Percentiles rank a stretch among this genome's conserved stretches.
Conservation (phyloP, 2,113 vertebrate species). For the Apteryx owenii region DNA sequence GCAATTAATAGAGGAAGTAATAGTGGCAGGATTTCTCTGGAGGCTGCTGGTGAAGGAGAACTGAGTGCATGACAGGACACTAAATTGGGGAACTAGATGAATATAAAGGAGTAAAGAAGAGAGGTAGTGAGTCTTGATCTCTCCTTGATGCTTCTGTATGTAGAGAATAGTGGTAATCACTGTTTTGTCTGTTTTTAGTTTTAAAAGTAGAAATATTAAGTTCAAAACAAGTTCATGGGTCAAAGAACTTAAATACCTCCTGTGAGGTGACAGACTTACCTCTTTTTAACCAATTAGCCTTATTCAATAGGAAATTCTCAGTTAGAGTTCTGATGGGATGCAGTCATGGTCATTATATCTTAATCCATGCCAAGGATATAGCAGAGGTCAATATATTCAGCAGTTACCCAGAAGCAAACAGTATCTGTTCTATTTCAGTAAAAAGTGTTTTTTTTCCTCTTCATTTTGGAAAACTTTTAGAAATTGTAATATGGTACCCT, state of each 20-base stretch:
- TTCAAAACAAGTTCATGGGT: constrained; percentile 34
- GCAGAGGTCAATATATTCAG: constrained; percentile 35
- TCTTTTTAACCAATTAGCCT: constrained; percentile 20
- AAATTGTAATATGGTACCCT: constrained; percentile 53
- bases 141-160: not conserved
- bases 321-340: not conserved
- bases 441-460: not conserved
- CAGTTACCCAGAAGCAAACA: constrained; percentile 5
- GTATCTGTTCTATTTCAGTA: not conserved
- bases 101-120: constrained; percentile 5
- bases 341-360: not conserved
- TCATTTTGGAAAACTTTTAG: not conserved
- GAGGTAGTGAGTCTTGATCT: not conserved
- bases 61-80: not conserved
- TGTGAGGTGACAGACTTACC: constrained; percentile 1
- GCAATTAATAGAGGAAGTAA: constrained; percentile 5
- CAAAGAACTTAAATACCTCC: constrained; percentile 25
- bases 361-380: constrained; percentile 14
- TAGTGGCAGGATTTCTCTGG: constrained; percentile 11
- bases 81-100: constrained; percentile 26
- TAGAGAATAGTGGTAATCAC: not conserved
- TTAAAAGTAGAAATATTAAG: not conserved
- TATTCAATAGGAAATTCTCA: not conserved
- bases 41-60: constrained; percentile 7
- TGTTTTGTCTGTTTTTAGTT: not conserved